Conservation (phyloP, 2,113 vertebrate genomes). For the Pogonocichla stellata region DNA sequence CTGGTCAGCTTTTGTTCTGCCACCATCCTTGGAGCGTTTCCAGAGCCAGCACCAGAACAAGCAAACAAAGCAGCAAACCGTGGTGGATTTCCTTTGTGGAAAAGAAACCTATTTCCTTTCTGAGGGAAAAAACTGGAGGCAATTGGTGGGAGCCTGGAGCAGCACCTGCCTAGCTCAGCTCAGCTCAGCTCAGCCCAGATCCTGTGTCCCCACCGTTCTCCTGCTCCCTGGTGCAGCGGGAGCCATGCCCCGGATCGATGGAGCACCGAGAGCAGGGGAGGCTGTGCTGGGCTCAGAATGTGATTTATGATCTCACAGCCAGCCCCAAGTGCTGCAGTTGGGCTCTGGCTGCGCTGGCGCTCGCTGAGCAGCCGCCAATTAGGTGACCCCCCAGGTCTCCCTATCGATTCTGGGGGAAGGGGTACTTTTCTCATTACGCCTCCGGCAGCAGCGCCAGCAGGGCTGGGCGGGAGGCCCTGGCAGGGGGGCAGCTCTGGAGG, state of each 20-base stretch:
- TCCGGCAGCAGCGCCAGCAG: accelerated
- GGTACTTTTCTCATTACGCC: not conserved
- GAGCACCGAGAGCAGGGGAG: not conserved
- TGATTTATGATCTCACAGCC: conserved; percentile 9
- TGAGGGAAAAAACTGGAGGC: not conserved
- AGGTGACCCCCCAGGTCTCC: conserved; percentile 19
- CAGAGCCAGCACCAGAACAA: not conserved
- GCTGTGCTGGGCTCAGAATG: not conserved
- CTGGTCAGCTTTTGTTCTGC: not conserved
- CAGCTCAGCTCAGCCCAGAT: not conserved
- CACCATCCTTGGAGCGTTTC: not conserved
- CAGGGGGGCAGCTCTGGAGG: not conserved
- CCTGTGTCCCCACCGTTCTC: not conserved
- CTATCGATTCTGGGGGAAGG: not conserved
- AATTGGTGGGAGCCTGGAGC: not conserved
- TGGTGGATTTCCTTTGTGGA: not conserved
- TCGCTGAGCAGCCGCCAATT: not conserved
- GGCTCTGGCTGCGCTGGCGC: not conserved
- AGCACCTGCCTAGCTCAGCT: accelerated
- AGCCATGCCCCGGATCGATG: not conserved
- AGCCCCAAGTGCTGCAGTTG: not conserved
- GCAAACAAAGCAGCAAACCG: not conserved
- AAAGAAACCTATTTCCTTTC: accelerated
- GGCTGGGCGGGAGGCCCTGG: not conserved
- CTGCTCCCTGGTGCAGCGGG: not conserved